Conservation (phyloP, 2,888 invertebrate genomes). For the Eilema griseolum region DNA sequence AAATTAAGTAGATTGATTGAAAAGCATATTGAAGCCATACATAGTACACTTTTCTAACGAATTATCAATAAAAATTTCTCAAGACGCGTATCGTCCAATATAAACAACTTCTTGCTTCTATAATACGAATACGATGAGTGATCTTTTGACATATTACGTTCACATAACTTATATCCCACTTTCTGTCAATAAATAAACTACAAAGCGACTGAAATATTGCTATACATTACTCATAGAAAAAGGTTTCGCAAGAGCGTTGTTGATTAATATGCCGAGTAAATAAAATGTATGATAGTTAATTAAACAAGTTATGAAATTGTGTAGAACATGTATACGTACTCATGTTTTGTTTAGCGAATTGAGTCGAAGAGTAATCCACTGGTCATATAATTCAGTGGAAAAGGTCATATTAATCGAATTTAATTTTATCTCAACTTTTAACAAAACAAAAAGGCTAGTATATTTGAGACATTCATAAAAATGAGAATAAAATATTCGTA, state of each 20-base stretch:
- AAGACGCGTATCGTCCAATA: neutral
- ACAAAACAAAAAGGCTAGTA: neutral
- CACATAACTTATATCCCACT: constrained; percentile 1
- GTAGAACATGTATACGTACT: constrained; percentile 10
- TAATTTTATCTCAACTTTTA: neutral
- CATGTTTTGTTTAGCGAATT: constrained; percentile 20
- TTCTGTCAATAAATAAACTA: constrained; percentile 16
- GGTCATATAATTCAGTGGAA: neutral
- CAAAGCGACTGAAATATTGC: constrained; percentile 20
- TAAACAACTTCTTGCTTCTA: constrained; percentile 1
- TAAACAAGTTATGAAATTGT: constrained; percentile 25
- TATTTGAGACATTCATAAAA: neutral
- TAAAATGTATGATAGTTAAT: constrained; percentile 31
- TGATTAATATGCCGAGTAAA: constrained; percentile 30
- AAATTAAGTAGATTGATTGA: neutral
- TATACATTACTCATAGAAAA: constrained; percentile 29
- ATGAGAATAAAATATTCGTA: neutral
- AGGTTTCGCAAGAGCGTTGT: constrained; percentile 19
- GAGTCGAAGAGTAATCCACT: neutral
- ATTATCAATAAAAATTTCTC: neutral
- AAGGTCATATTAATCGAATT: constrained; percentile 11
- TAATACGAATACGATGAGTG: neutral
- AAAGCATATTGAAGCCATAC: neutral
- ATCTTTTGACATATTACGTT: neutral
- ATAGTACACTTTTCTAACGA: neutral